Evolutionary conservation across 2,797 vertebrate species (phyloP).

Genomic region (Salmo trutta): DNA sequence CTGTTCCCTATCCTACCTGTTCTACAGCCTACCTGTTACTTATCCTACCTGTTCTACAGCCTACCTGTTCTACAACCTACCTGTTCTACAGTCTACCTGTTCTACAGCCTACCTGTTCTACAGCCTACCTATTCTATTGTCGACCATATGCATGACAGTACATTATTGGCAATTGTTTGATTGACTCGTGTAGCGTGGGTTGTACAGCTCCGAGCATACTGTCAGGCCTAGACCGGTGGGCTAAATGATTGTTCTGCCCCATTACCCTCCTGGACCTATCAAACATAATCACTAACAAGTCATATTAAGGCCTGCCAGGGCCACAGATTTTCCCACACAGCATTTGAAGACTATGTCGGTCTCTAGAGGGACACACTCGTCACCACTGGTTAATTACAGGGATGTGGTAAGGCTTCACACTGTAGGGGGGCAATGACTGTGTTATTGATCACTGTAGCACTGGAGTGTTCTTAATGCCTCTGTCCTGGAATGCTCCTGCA

Average conservation of each 20-base stretch:
- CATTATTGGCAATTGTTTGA: neutral
- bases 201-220: neutral
- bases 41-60: too few relatives aligned
- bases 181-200: neutral
- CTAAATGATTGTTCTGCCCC: constrained; percentile 5
- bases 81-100: too few relatives aligned
- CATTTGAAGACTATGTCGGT: constrained; percentile 2
- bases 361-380: constrained; percentile 7
- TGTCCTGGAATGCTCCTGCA: neutral
- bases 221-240: neutral
- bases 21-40: too few relatives aligned
- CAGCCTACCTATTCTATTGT: neutral
- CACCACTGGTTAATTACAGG: constrained; percentile 37
- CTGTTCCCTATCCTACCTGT: too few relatives aligned
- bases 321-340: neutral
- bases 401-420: constrained; percentile 13
- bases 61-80: too few relatives aligned
- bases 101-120: too few relatives aligned
- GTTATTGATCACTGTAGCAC: constrained; percentile 38
- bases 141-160: neutral
- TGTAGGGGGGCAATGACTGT: constrained; percentile 29
- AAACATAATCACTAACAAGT: constrained; percentile 16
- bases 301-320: constrained; percentile 1
- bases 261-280: constrained; percentile 18
- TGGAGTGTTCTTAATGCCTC: constrained; percentile 17